Evolutionary conservation across 1,140 invertebrate species (phyloP).

Genomic region (Lithobius niger): DNA sequence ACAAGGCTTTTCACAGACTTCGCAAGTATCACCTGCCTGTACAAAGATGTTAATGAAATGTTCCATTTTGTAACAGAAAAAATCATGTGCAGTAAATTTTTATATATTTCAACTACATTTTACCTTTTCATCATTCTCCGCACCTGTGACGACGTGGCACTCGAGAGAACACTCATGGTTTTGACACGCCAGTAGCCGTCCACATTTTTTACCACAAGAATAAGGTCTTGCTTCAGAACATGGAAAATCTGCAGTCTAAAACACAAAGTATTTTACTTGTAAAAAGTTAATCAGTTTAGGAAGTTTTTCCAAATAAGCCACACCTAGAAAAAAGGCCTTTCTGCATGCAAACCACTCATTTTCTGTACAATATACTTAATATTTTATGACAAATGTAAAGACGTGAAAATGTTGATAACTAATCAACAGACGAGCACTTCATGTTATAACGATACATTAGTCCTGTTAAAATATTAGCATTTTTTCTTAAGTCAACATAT

Average conservation of each 20-base stretch:
- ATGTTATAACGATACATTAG: too few species aligned
- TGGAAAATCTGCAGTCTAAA: slow-evolving; percentile 45
- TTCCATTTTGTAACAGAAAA: slow-evolving; percentile 12
- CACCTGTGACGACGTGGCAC: slow-evolving; percentile 50
- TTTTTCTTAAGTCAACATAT: too few species aligned
- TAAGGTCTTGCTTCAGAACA: slow-evolving; percentile 54
- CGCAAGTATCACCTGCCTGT: slow-evolving; percentile 43
- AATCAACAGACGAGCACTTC: too few species aligned
- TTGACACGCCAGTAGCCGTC: slow-evolving; percentile 48
- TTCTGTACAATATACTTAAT: too few species aligned
- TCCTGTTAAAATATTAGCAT: too few species aligned
- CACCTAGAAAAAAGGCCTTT: too few species aligned
- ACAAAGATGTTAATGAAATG: slow-evolving; percentile 6
- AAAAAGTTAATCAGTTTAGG: slow-evolving; percentile 8
- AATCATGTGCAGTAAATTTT: slow-evolving; percentile 18
- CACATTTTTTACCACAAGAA: slow-evolving; percentile 61
- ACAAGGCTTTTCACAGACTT: slow-evolving; percentile 56
- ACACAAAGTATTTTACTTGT: too few species aligned
- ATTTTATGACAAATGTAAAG: too few species aligned
- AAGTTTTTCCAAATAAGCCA: too few species aligned
- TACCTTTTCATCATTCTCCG: slow-evolving; percentile 19
- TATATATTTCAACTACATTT: slow-evolving; percentile 11
- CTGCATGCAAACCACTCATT: too few species aligned
- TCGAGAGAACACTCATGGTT: slow-evolving; percentile 60
- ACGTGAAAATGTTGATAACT: too few species aligned